Conservation (phyloP, 64 coral and sea anemone species). For the Dendrophyllia cribrosa region DNA sequence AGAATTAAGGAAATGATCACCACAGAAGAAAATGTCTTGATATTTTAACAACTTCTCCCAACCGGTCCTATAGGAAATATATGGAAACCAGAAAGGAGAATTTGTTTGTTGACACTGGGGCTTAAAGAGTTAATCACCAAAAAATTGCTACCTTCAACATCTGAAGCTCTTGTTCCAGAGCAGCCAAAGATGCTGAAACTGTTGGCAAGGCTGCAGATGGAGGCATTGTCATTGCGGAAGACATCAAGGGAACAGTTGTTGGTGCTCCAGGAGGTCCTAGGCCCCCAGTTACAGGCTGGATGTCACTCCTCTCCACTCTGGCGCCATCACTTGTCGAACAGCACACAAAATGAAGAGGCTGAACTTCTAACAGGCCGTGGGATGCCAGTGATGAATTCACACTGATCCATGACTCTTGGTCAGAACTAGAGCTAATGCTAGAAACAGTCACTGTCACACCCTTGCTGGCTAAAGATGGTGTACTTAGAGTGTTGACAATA, state of each 20-base stretch:
- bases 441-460: not conserved
- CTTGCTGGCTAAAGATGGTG: constrained; percentile 25
- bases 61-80: too few species aligned
- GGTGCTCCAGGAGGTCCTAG: constrained; percentile 26
- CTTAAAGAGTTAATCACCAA: not conserved
- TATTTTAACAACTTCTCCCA: too few species aligned
- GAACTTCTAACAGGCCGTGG: constrained; percentile 93
- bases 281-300: constrained; percentile 32
- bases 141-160: constrained; percentile 22
- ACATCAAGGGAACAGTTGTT: constrained; percentile 20
- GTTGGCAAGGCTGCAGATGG: constrained; percentile 50
- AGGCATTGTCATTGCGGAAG: constrained; percentile 15
- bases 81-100: too few species aligned
- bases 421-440: not conserved
- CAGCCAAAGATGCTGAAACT: constrained; percentile 61
- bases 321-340: constrained; percentile 95
- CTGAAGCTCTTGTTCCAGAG: constrained; percentile 73
- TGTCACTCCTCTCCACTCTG: constrained; percentile 78
- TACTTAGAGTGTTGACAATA: not conserved
- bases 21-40: too few species aligned
- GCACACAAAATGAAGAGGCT: constrained; percentile 94
- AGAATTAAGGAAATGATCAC: too few species aligned
- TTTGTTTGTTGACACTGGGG: too few species aligned
- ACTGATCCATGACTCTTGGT: constrained; percentile 43
- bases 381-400: constrained; percentile 45